A percentile compares a stretch with the other conserved stretches of the same genome.
Evolutionary conservation across 1,140 invertebrate genomes (phyloP).

Genomic region (Solenopsis invicta): DNA sequence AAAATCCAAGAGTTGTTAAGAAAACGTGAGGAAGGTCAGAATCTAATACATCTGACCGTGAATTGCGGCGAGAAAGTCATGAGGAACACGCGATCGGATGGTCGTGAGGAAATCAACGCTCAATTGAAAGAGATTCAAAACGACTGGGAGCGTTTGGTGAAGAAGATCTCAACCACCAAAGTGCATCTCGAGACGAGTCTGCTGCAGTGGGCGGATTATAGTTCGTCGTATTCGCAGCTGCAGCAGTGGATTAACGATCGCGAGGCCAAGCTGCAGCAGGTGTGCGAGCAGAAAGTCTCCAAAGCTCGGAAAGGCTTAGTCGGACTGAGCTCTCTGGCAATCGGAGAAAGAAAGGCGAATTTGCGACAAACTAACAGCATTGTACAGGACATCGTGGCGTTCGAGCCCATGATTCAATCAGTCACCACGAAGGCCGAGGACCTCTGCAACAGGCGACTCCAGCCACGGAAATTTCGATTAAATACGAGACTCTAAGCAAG

Average conservation of each 20-base stretch:
- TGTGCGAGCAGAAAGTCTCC: conserved; percentile 94
- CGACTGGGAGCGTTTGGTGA: conserved; percentile 96
- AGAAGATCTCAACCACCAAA: conserved; percentile 97
- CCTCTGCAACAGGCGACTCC: conserved; percentile 94
- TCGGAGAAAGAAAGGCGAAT: conserved; percentile 95
- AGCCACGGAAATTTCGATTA: conserved; percentile 95
- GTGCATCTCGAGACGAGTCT: conserved; percentile 96
- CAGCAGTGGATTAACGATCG: conserved; percentile 98
- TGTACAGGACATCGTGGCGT: conserved; percentile 97
- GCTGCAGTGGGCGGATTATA: conserved; percentile 98
- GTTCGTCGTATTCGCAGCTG: conserved; percentile 95
- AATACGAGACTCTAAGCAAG: conserved; percentile 96
- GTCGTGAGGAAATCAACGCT: conserved; percentile 94
- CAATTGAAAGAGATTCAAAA: conserved; percentile 96
- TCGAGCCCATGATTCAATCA: conserved; percentile 98
- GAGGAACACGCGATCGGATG: conserved; percentile 95
- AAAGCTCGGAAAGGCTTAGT: conserved; percentile 92
- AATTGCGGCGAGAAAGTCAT: conserved; percentile 97
- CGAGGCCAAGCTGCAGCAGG: conserved; percentile 97
- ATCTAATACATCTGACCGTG: conserved; percentile 95
- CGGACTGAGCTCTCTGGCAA: conserved; percentile 92
- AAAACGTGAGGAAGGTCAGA: conserved; percentile 96
- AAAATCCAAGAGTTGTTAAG: conserved; percentile 94
- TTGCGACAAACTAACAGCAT: conserved; percentile 97
- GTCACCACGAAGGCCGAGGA: conserved; percentile 96